A percentile compares a stretch with the other conserved stretches of the same genome.
These are phyloP conservation scores for Malurus splendens DNA, from an alignment of 2,797 vertebrate genomes.

Conservation along the genomic window DNA sequence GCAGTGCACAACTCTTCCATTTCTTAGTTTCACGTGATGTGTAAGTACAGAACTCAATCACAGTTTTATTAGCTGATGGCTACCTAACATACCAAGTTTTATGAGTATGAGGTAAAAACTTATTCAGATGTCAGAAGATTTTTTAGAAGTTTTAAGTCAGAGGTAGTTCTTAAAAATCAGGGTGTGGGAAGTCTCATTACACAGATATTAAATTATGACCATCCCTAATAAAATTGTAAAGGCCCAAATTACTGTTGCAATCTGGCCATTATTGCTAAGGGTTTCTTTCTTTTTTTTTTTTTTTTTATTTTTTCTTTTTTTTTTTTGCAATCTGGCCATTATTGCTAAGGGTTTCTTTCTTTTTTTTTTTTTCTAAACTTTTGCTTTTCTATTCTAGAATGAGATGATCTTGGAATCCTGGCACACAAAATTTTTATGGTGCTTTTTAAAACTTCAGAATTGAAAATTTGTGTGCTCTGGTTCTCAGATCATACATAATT, in stretches of 20 bases:
- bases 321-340: neutral
- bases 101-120: neutral
- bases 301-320: too few relatives aligned
- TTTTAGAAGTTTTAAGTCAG: neutral
- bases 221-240: neutral
- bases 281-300: too few relatives aligned
- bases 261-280: neutral
- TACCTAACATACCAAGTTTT: neutral
- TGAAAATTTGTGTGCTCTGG: neutral
- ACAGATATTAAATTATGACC: neutral
- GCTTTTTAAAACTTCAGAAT: neutral
- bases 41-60: neutral
- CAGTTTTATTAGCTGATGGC: neutral
- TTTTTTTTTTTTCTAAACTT: neutral
- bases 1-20: neutral
- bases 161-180: neutral
- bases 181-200: neutral
- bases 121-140: neutral
- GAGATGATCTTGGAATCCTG: neutral
- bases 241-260: neutral
- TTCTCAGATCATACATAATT: neutral
- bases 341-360: neutral
- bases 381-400: neutral
- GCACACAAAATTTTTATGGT: neutral
- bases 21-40: neutral